Base-by-base conservation (phyloP, 1,140 invertebrate species). In the Trichonephila inaurata region DNA sequence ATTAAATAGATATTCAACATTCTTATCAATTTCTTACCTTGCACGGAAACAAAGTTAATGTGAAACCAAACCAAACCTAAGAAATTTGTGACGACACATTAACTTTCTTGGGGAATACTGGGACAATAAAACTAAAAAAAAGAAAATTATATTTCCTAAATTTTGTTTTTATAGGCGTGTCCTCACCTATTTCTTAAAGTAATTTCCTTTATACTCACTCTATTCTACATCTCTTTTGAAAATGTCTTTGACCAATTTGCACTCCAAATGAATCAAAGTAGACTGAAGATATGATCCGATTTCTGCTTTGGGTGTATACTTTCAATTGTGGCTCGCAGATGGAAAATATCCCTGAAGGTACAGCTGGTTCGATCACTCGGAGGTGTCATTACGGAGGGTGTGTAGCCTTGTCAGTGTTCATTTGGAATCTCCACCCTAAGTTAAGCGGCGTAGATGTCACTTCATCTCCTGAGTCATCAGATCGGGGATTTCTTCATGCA, bases 341-440 rank as follows among this genome's bases (percentile, higher is more conserved):
- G 87, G 66, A 89, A 88, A 51, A n/a, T 69, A 44, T 58, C 62
- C 64, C 33, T 72, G 44, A 89, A 89, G 64, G 51, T 44, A 58
- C 87, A 89, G 87, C 87, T 89, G 87, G 64, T 33, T 28, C 72
- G 72, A 77, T 77, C 72, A 40, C 72, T 77, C 18, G 33, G 62
- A 89, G 64, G 87, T 89, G 87, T 89, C 87, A 89, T 89, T 89
- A 89, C 18, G 21, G 87, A 89, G 87, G 87, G 87, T 89, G 87
- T 89, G 87, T 69, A 89, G 51, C 40, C 87, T 89, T 89, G 87
- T 89, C 87, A 89, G 87, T 89, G 87, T 69, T 58, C 64, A 72
- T 89, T 89, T 72, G 21, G 87, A 51, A 89, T 89, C 87, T 64
- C 87, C 87, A 89, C 87, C 87, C 87, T 89, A 40, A 40, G 64